A percentile compares a stretch with the other conserved stretches of the same genome.
phyloP scores from a whole-genome alignment of 2,888 invertebrate species.

The Candidula unifasciata region DNA sequence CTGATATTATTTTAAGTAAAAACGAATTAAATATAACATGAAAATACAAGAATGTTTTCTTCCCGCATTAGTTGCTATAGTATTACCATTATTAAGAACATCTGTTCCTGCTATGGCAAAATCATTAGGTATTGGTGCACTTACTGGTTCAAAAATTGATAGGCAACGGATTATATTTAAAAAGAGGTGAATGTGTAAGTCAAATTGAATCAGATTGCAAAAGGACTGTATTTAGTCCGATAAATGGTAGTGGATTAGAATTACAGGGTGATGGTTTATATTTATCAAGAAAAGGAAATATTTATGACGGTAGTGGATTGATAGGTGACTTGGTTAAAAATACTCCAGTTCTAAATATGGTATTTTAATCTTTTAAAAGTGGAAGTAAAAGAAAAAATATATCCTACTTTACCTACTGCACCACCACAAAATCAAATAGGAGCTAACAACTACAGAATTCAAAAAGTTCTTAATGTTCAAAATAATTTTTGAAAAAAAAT shows the following conservation, averaged over 20 bases:
- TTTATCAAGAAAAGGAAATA: constrained; percentile 31
- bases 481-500: constrained; percentile 18
- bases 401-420: not conserved
- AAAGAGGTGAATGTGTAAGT: constrained; percentile 52
- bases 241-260: no score
- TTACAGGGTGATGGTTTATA: constrained; percentile 51
- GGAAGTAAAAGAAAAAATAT: not conserved
- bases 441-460: constrained; percentile 26
- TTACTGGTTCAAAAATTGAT: constrained; percentile 39
- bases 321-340: constrained; percentile 8
- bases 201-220: constrained; percentile 50
- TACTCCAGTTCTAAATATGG: constrained; percentile 11
- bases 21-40: constrained; percentile 47
- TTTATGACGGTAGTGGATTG: constrained; percentile 4
- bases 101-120: constrained; percentile 43
- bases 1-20: constrained; percentile 49
- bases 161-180: constrained; percentile 46
- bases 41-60: no score
- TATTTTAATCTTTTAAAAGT: constrained; percentile 3
- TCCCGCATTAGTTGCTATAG: constrained; percentile 35
- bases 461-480: constrained; percentile 32
- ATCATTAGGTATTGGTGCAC: no score
- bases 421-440: not conserved
- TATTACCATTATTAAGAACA: constrained; percentile 48
- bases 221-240: constrained; percentile 48